These are phyloP conservation scores for Zonitis immaculata DNA, from an alignment of 2,888 invertebrate species.

Conservation along the genomic window DNA sequence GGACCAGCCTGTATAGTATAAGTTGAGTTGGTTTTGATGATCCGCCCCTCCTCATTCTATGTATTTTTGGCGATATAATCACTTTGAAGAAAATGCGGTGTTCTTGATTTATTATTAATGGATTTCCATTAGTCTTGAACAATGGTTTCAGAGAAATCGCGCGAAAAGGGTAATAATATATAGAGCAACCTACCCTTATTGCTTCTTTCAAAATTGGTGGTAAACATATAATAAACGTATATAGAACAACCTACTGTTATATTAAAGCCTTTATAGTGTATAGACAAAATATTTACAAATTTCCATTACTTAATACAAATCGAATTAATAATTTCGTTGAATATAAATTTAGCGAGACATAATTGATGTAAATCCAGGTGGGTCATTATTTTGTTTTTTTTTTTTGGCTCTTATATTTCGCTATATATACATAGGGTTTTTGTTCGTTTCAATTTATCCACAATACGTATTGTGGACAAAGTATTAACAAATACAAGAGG, in stretches of 20 bases:
- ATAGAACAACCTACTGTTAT: no score
- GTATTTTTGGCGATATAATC: no score
- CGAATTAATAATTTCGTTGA: no score
- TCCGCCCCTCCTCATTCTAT: conserved; percentile 23
- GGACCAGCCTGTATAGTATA: no score
- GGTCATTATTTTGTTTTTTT: neutral
- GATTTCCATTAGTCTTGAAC: conserved; percentile 44
- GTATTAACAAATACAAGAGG: neutral
- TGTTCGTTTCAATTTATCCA: neutral
- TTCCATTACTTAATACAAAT: no score
- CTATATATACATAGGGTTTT: neutral
- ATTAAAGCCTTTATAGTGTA: no score
- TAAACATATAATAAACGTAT: no score
- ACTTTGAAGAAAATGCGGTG: conserved; percentile 32
- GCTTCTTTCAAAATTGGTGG: neutral
- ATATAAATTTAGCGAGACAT: no score
- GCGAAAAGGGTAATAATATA: conserved; percentile 29
- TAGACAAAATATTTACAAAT: conserved; percentile 27
- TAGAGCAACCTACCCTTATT: no score
- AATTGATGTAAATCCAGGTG: no score
- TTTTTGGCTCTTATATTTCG: no score
- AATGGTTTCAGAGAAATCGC: conserved; percentile 36
- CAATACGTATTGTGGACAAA: neutral
- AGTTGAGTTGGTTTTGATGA: no score
- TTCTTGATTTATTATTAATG: conserved; percentile 47